Percentiles rank a stretch among this genome's conserved stretches.
These are phyloP conservation scores for Macrobrachium rosenbergii DNA, from an alignment of 1,140 invertebrate genomes.

Conservation along the genomic window DNA sequence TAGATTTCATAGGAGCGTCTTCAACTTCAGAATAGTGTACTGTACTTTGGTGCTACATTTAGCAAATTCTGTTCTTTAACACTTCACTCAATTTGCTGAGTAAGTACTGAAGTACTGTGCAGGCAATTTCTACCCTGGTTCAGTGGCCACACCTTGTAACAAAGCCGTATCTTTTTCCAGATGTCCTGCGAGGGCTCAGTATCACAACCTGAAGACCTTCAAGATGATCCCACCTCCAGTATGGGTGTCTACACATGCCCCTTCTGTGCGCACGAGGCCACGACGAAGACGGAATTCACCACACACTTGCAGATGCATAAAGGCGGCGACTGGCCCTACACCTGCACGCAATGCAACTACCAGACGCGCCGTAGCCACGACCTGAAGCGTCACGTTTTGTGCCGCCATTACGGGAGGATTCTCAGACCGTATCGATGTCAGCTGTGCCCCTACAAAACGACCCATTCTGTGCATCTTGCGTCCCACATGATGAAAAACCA, in stretches of 20 bases:
- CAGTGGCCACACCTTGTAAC: no score
- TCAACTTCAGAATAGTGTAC: no score
- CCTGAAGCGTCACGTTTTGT: slow-evolving; percentile 41
- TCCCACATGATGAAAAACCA: not conserved
- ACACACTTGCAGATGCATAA: slow-evolving; percentile 25
- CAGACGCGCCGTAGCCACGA: slow-evolving; percentile 44
- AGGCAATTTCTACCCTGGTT: no score
- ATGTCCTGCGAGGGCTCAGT: not conserved
- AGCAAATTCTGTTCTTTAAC: no score
- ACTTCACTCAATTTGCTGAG: no score
- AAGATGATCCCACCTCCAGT: not conserved
- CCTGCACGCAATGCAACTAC: slow-evolving; percentile 37
- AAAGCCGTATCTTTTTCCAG: not conserved
- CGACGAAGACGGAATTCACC: slow-evolving; percentile 35
- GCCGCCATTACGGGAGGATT: slow-evolving; percentile 24
- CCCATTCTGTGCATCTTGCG: slow-evolving; percentile 7
- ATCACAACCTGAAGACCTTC: not conserved
- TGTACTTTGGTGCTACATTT: no score
- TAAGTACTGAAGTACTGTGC: no score
- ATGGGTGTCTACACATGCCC: slow-evolving; percentile 31
- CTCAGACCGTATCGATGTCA: slow-evolving; percentile 38
- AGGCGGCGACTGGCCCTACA: slow-evolving; percentile 23
- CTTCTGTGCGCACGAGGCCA: not conserved
- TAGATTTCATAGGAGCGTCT: no score
- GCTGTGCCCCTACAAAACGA: slow-evolving; percentile 30